Conservation (phyloP, 1,140 invertebrate species). For the Ectropis grisescens region DNA sequence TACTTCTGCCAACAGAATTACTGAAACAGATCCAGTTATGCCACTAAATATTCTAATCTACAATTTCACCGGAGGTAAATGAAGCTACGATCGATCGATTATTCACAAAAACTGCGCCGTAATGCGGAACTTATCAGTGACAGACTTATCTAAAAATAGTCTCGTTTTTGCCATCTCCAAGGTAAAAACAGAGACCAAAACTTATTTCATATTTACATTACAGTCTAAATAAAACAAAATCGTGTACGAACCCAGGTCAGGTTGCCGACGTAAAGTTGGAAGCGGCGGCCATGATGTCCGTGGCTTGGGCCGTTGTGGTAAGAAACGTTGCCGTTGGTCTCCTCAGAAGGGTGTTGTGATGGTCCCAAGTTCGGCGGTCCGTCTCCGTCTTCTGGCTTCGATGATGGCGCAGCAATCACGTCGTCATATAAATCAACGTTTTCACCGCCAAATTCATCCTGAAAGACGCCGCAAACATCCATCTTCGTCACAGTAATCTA, state of each 20-base stretch:
- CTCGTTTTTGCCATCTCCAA: constrained; percentile 12
- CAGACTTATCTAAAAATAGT: too few species aligned
- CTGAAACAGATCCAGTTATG: too few species aligned
- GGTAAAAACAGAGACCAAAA: constrained; percentile 20
- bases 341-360: constrained; percentile 70
- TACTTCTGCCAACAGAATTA: too few species aligned
- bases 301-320: constrained; percentile 80
- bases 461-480: constrained; percentile 30
- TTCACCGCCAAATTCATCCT: constrained; percentile 89
- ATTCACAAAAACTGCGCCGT: too few species aligned
- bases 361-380: constrained; percentile 53
- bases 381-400: constrained; percentile 68
- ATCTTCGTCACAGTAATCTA: background rate
- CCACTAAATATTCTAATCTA: too few species aligned
- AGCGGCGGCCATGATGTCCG: constrained; percentile 76
- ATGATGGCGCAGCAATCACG: constrained; percentile 86
- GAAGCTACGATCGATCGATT: too few species aligned
- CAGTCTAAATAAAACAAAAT: constrained; percentile 40
- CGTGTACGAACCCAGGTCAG: constrained; percentile 84
- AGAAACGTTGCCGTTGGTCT: constrained; percentile 78
- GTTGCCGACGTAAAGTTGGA: constrained; percentile 96
- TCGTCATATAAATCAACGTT: constrained; percentile 97
- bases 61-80: too few species aligned
- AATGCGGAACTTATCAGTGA: too few species aligned
- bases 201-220: constrained; percentile 46